These are phyloP conservation scores for Drosophila lacteicornis DNA, from an alignment of 1,140 invertebrate genomes.

Conservation along the genomic window DNA sequence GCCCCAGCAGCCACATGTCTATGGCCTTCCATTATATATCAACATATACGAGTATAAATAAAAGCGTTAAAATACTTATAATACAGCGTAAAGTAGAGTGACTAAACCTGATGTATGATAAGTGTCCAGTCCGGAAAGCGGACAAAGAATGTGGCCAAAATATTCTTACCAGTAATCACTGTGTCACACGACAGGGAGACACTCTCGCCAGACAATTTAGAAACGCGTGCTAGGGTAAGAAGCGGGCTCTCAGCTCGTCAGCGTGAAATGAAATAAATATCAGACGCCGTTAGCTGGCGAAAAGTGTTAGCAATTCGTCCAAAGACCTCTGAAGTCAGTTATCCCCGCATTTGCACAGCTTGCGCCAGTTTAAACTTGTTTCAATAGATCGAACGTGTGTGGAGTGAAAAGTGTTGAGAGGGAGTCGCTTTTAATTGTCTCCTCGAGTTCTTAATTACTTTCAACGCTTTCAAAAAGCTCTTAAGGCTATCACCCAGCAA, in stretches of 20 bases:
- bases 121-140: neutral
- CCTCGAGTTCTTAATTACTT: slow-evolving; percentile 55
- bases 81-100: neutral
- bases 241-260: slow-evolving; percentile 24
- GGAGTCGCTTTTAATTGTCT: slow-evolving; percentile 33
- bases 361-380: slow-evolving; percentile 51
- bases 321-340: slow-evolving; percentile 58
- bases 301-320: slow-evolving; percentile 19
- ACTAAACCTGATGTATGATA: neutral
- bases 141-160: slow-evolving; percentile 3
- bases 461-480: slow-evolving; percentile 9
- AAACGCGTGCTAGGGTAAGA: slow-evolving; percentile 46
- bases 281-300: slow-evolving; percentile 13
- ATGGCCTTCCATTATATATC: slow-evolving; percentile 13
- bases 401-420: slow-evolving; percentile 5
- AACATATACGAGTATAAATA: slow-evolving; percentile 15
- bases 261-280: slow-evolving; percentile 36
- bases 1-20: slow-evolving; percentile 33
- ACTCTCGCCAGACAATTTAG: slow-evolving; percentile 50
- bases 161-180: slow-evolving; percentile 1
- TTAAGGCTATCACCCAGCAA: slow-evolving; percentile 6
- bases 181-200: slow-evolving; percentile 15
- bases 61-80: neutral
- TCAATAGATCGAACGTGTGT: slow-evolving; percentile 39
- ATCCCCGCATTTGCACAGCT: slow-evolving; percentile 52